Evolutionary conservation across 2,113 vertebrate species (phyloP), one percentile per base, ranked within the genome.

Genomic region (Rhodinocichla rosea): DNA sequence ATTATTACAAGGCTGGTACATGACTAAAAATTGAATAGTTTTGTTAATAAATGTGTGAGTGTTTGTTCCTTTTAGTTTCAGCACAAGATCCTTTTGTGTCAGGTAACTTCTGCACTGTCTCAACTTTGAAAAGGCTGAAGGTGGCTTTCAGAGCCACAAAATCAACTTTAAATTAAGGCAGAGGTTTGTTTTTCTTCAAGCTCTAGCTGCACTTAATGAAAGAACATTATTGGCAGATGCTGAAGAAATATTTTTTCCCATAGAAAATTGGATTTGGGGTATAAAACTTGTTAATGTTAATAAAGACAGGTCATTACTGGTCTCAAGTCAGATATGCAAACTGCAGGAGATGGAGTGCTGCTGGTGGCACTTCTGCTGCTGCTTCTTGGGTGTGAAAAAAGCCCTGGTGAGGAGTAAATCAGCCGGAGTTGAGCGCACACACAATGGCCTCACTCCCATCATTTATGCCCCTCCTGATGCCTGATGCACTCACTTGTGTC

Each of bases 271-370:
- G 87, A 95, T 97, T 98, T 97, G 55, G 74, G 76, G 49, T 96
- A 94, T 98, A 97, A 98, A 98, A 97, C 96, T 97, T 97, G 62
- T 96, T 97, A 93, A 89, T 92, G 69, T 96, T 97, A 95, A 92
- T 96, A 94, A 93, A 97, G 94, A 93, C 86, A 94, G 87, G 76
- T 96, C 91, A 88, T 97, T 96, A 84, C 90, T 37, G 32, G 81
- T 94, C 97, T 95, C 83, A 17, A 91, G 94, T 95, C 63, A 69
- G 83, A 89, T 92, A 79, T 92, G 94, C 91, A 94, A 57, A 90
- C 95, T 92, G 37, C 53, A 37, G 30, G 97, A 96, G 92, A 86
- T 44, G 75, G 40, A 89, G 68, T 77, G 62, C 89, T 78, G 89
- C 83, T 90, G 32, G 39, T 9, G 59, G 68, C 21, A 37, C 73